Evolutionary conservation across 2,113 vertebrate species (phyloP), one percentile per base, ranked within the genome.

Genomic region (Epinephelus moara): DNA sequence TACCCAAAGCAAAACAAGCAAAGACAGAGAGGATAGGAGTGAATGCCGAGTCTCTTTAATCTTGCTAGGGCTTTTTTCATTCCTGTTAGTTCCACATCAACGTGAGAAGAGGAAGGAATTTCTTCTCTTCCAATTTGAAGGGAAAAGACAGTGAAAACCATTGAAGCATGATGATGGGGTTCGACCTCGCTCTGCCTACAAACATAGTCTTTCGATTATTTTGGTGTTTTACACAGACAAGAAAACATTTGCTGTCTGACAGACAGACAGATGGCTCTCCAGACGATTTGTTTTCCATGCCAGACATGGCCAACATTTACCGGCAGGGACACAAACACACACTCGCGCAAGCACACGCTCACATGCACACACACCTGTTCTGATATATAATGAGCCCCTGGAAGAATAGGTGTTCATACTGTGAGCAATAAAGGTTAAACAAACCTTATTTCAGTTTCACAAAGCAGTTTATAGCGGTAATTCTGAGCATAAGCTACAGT

Each of bases 191-290:
- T 70, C 15, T 0, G 40, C 18, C 2, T 30, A 52, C 11, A 47
- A 59, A 49, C 8, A 40, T 2, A 27, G 21, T 19, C 56, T 49
- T 70, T 42, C 64, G 15, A 47, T 85, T 75, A 72, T 89, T 88
- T 62, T 62, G 64, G 45, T 37, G 52, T 73, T 84, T 87, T n/a
- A 80, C 27, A 67, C 66, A 8, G 47, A 50, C 47, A 56, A 30
- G 77, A 73, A 85, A 88, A 80, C 78, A 84, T 84, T 89, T 72
- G 70, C 70, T 40, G 69, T 50, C 69, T 73, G 73, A 84, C 71
- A 83, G 80, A 89, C 53, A 45, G 37, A 90, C 87, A 89, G 91
- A 92, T 88, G 81, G 83, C 42, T 76, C 77, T 59, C 72, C 78
- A 83, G 86, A 90, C 76, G 75, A 88, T 60, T 77, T 11, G 37